phyloP scores from a whole-genome alignment of 2,113 vertebrate genomes.

The Oxyruncus cristatus region DNA sequence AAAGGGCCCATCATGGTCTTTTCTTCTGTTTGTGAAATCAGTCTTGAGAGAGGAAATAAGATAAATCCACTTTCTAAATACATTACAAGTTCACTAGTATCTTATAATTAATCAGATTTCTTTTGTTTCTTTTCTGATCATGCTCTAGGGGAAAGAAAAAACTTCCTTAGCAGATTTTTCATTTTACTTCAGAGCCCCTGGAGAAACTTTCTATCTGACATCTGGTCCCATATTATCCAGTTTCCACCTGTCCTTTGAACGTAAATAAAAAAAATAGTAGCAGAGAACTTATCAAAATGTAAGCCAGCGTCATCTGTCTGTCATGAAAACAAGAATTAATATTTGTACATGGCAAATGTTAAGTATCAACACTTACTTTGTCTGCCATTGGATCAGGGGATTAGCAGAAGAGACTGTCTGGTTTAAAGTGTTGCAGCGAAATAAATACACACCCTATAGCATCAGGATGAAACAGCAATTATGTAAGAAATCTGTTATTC shows the following conservation, averaged over 20 bases:
- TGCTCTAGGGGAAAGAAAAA: fast-evolving
- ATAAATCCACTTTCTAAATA: background rate
- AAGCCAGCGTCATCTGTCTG: background rate
- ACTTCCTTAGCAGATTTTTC: background rate
- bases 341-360: background rate
- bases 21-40: background rate
- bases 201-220: background rate
- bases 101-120: background rate
- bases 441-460: background rate
- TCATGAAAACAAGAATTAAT: background rate
- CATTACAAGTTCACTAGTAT: background rate
- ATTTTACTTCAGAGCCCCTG: background rate
- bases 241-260: background rate
- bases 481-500: background rate
- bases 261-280: background rate
- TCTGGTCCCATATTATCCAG: background rate
- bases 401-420: background rate
- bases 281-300: background rate
- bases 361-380: background rate
- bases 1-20: fast-evolving
- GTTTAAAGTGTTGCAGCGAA: background rate
- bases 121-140: background rate
- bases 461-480: background rate
- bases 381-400: background rate
- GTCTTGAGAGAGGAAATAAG: background rate